Evolutionary conservation across 2,113 vertebrate species (phyloP), one percentile per base, ranked within the genome.

Genomic region (Antechinus stuartii): DNA sequence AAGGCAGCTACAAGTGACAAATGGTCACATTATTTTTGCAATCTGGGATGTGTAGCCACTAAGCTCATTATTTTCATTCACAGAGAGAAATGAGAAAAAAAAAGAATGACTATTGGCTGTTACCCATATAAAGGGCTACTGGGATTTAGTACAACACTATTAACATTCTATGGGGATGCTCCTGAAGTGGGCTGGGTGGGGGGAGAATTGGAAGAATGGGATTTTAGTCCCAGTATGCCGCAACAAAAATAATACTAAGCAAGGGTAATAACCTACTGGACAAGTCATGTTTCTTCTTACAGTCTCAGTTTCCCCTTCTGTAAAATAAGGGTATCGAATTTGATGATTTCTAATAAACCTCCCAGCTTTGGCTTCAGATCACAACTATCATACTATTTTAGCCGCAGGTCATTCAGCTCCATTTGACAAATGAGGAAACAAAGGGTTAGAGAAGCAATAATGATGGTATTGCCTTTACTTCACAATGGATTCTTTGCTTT

Each of bases 51-150:
- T 50, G 27, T 2, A 50, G 52, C 9, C 89, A 47, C 91, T 1
- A 0, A 57, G 49, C 49, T 94, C 76, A 8, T 24, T 52, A 16
- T 92, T 94, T 53, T 27, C 89, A 91, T 57, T 47, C 16, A 90
- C 23, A 52, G 11, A 56, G 54, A 95, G 89, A 95, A 92, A 95
- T 16, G 49, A 92, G 54, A 49, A 92, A 91, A 92, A n/a, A 68
- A 89, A 95, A 61, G 47, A 9, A 49, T 8, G 90, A 30, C 89
- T 89, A 30, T 0, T 0, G 11, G 3, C 54, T 54, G 50, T 30
- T 49, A 90, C 91, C 57, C 47, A 23, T 42, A 91, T 14, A 93
- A 90, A 91, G 8, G 92, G 50, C 0, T 11, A 25, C 12, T 0
- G 0, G 35, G 46, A 27, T 84, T 84, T 97, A 2, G 1, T 91